Base-by-base conservation (phyloP, 2,888 invertebrate species). In the Torymus auratus region DNA sequence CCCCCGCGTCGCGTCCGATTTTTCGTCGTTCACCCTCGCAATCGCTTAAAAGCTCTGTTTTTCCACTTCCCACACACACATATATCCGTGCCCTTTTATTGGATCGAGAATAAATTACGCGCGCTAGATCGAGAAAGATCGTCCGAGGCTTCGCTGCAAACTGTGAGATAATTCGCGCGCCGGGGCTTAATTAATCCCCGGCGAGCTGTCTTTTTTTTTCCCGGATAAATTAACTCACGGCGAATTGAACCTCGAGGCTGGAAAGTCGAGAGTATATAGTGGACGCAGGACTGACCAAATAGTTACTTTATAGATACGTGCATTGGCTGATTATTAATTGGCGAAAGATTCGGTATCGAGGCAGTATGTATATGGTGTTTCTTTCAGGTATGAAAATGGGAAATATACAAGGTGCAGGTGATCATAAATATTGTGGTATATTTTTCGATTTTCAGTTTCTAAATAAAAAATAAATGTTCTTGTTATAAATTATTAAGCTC, bases 121-220 rank as follows among this genome's bases (percentile, higher is more conserved):
- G 71, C 65, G 71, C 70, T 56, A 72, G 81, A 82, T 82, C 78
- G 81, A 78, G 81, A 82, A 82, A 82, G 78, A 82, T 82, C 78
- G 78, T 75, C 67, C 52, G 67, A 62, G 71, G 82, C 71, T 78
- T 78, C 79, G 73, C 76, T 79, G 78, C 76, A 79, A 79, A 82
- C 72, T 74, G 82, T 72, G 70, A 77, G 82, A 80, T 78, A 78
- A 80, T 77, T 73, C 53, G 4, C 53, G 4, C 58, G 28, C 28
- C 28, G 28, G 15, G 62, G 78, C 82, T 82, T 81, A 78, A 80
- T 81, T 82, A 78, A 81, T 77, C 80, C 75, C 78, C 78, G 75
- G 64, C 80, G 80, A 53, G 71, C 70, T 68, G 60, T 81, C 62
- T 60, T 78, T 80, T 70, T 75, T 75, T 17, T n/a, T n/a, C n/a